phyloP scores from a whole-genome alignment of 1,140 invertebrate genomes.

The Lamellibrachia luymesi region DNA sequence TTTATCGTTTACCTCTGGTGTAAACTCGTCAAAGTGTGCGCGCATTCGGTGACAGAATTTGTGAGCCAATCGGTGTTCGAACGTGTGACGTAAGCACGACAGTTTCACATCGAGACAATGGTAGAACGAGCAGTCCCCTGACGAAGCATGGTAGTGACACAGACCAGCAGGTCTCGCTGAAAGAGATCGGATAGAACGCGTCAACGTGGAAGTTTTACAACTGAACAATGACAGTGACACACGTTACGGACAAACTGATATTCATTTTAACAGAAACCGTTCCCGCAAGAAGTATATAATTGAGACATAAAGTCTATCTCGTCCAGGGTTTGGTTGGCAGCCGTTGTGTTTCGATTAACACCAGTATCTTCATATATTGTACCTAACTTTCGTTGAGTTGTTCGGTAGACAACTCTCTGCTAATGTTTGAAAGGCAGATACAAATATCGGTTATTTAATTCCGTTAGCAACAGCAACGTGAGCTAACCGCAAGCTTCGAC shows the following conservation, averaged over 20 bases:
- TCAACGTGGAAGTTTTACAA: neutral
- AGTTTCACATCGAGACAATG: neutral
- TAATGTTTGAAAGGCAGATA: neutral
- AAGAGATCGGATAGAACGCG: neutral
- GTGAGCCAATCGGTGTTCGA: neutral
- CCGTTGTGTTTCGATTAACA: neutral
- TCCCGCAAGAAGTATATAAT: neutral
- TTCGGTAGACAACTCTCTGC: neutral
- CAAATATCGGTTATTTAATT: neutral
- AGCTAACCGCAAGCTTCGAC: neutral
- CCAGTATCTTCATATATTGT: neutral
- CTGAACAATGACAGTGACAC: neutral
- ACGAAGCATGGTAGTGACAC: neutral
- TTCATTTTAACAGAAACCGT: too few species aligned
- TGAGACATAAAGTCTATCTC: too few species aligned
- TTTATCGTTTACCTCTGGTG: neutral
- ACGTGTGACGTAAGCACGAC: neutral
- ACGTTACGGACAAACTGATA: too few species aligned
- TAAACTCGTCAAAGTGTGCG: neutral
- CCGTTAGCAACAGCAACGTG: neutral
- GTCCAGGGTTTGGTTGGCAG: too few species aligned
- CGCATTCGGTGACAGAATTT: neutral
- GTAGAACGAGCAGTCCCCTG: neutral
- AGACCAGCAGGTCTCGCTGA: neutral
- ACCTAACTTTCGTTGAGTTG: neutral